A percentile compares a stretch with the other conserved stretches of the same genome.
Conservation (phyloP, 2,888 invertebrate species). For the Heliconius ismenius region DNA sequence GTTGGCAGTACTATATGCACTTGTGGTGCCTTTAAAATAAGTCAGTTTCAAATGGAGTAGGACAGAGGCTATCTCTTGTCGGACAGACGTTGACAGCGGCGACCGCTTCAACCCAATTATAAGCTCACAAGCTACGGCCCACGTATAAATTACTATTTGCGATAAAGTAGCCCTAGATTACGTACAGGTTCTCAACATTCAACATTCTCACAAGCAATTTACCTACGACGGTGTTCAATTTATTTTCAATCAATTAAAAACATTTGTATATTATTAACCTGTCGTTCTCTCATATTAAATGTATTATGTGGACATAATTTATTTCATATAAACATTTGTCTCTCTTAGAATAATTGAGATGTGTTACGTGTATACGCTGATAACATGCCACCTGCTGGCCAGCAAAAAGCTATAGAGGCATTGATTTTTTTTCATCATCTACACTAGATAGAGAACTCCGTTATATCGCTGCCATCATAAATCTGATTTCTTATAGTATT, state of each 20-base stretch:
- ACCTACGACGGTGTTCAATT: slow-evolving; percentile 27
- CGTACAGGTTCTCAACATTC: slow-evolving; percentile 24
- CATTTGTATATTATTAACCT: slow-evolving; percentile 23
- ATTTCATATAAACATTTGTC: slow-evolving; percentile 22
- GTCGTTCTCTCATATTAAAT: slow-evolving; percentile 10
- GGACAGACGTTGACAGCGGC: slow-evolving; percentile 27
- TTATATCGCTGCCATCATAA: slow-evolving; percentile 39
- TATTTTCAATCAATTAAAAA: slow-evolving; percentile 29
- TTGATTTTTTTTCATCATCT: slow-evolving; percentile 30
- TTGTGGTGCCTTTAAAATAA: slow-evolving; percentile 47
- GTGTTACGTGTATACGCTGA: background rate
- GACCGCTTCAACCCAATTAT: slow-evolving; percentile 29
- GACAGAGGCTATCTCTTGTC: slow-evolving; percentile 27
- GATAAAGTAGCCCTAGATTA: slow-evolving; percentile 28
- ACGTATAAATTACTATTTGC: slow-evolving; percentile 24
- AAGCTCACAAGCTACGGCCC: slow-evolving; percentile 18
- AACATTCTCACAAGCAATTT: slow-evolving; percentile 22
- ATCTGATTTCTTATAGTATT: slow-evolving; percentile 36
- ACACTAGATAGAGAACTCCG: slow-evolving; percentile 26
- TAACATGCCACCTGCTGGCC: background rate
- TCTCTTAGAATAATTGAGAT: slow-evolving; percentile 7
- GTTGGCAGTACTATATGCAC: background rate
- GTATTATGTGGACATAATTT: slow-evolving; percentile 3
- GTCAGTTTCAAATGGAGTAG: slow-evolving; percentile 18
- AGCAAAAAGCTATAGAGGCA: slow-evolving; percentile 18